phyloP scores from a whole-genome alignment of 2,113 vertebrate genomes.

The Nycticryphes semicollaris region DNA sequence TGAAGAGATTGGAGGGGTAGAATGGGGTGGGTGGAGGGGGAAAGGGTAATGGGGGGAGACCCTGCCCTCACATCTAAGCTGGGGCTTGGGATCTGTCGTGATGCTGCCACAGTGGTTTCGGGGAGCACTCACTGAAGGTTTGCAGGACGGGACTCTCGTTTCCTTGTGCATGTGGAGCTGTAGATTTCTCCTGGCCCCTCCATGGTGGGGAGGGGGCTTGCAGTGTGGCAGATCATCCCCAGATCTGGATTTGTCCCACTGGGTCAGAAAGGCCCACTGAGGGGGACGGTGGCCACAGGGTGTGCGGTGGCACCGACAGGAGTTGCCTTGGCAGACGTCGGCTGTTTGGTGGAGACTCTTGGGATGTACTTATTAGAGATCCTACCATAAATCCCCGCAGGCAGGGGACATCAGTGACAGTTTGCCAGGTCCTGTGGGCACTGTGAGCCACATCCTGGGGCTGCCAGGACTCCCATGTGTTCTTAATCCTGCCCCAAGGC shows the following conservation, averaged over 20 bases:
- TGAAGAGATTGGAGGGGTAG: no score
- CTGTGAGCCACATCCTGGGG: background rate
- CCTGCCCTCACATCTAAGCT: accelerated
- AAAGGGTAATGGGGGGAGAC: background rate
- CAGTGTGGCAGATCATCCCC: background rate
- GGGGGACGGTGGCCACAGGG: background rate
- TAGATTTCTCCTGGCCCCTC: background rate
- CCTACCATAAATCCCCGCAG: background rate
- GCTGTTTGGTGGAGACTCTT: background rate
- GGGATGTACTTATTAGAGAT: background rate
- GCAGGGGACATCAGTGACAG: background rate
- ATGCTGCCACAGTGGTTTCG: accelerated
- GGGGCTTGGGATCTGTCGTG: accelerated
- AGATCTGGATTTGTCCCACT: background rate
- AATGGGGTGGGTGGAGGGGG: background rate
- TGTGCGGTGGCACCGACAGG: background rate
- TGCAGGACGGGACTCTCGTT: background rate
- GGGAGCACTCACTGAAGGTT: accelerated
- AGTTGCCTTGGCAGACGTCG: background rate
- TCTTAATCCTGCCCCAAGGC: background rate
- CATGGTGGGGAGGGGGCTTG: accelerated
- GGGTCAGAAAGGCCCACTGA: accelerated
- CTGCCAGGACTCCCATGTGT: background rate
- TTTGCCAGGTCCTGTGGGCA: accelerated
- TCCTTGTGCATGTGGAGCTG: background rate